phyloP scores from a whole-genome alignment of 2,888 invertebrate species.

The Athripsodes cinereus region DNA sequence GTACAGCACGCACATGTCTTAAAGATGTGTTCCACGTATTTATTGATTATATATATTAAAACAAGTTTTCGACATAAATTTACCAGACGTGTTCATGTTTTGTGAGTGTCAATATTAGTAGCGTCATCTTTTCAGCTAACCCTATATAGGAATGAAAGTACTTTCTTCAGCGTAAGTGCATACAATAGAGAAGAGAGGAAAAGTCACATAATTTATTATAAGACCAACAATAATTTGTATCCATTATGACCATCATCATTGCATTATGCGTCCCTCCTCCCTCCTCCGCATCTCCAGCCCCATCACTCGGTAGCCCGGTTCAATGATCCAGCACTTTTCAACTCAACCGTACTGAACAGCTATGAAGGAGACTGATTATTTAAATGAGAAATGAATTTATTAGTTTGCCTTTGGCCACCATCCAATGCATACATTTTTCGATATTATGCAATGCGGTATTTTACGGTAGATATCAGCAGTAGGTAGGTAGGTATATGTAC shows the following conservation, averaged over 20 bases:
- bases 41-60: no score
- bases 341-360: not conserved
- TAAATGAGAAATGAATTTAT: conserved; percentile 1
- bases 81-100: no score
- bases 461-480: not conserved
- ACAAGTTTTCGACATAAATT: no score
- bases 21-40: no score
- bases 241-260: not conserved
- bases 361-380: not conserved
- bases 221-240: not conserved
- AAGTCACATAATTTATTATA: not conserved
- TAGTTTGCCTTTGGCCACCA: conserved; percentile 1
- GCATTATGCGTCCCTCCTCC: not conserved
- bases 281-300: not conserved
- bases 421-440: conserved; percentile 1
- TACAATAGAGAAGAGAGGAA: not conserved
- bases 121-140: no score
- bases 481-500: no score
- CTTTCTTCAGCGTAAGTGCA: no score
- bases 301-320: not conserved
- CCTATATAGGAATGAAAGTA: no score
- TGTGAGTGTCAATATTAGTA: no score
- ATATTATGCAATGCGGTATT: conserved; percentile 2
- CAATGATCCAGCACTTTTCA: not conserved
- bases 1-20: no score